These are phyloP conservation scores for Dynastes grantii DNA, from an alignment of 2,888 invertebrate species.

Conservation along the genomic window DNA sequence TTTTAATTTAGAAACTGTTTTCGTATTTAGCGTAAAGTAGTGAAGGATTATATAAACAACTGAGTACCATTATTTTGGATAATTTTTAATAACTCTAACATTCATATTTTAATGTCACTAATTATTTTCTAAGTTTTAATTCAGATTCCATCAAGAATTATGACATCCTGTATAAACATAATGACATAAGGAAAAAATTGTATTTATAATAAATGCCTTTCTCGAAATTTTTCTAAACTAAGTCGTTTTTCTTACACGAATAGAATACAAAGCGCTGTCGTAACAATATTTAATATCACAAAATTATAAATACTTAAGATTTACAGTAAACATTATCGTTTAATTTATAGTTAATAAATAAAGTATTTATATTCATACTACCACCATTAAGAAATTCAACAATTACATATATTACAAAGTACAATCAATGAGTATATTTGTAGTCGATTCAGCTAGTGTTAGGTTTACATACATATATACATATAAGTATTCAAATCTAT, in stretches of 20 bases:
- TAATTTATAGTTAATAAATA: background rate
- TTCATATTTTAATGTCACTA: no score
- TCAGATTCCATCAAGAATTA: background rate
- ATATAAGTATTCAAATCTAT: background rate
- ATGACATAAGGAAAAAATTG: background rate
- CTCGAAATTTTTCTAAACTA: background rate
- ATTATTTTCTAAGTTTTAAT: background rate
- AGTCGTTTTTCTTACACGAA: background rate
- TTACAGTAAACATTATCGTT: background rate
- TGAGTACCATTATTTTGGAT: no score
- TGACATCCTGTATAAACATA: no score
- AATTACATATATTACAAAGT: slow-evolving; percentile 23
- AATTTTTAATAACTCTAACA: no score
- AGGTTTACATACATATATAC: background rate
- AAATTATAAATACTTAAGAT: slow-evolving; percentile 6
- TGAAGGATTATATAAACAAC: no score
- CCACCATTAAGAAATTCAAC: slow-evolving; percentile 13
- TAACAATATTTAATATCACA: slow-evolving; percentile 18
- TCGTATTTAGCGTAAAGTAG: no score
- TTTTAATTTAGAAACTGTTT: no score
- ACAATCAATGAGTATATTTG: background rate
- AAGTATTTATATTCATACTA: background rate
- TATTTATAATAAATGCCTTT: background rate
- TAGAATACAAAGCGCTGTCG: slow-evolving; percentile 9
- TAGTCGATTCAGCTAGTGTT: background rate